Evolutionary conservation across 2,113 vertebrate genomes (phyloP), one percentile per base, ranked within the genome.

Genomic region (Pseudolaguvia tuberculata): DNA sequence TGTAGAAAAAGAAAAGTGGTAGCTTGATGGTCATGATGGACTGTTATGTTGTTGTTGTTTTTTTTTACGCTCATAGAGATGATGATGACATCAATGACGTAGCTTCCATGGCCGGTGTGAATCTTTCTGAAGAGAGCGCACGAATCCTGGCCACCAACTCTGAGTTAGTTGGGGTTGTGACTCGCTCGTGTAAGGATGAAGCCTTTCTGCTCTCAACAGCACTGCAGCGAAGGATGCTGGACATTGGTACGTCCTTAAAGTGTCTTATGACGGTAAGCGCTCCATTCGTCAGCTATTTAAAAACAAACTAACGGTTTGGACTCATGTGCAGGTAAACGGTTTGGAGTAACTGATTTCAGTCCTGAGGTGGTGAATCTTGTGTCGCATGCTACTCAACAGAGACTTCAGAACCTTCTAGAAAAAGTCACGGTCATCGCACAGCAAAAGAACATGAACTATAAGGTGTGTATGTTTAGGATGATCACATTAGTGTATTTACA

Each of bases 81-180:
- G 96, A 99, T 0, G 97, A 99, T 8, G 96, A 99, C 88, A 96
- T 99, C 82, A 98, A 98, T 1, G 97, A 99, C 1, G 97, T 99
- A 71, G 95, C 96, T 0, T 98, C 96, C 2, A 98, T 98, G 97
- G 96, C 97, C 0, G 97, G 97, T 56, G 97, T 98, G 23, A 98
- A 97, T 87, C 85, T 99, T 7, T 95, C 94, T 0, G 97, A 99
- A 85, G 97, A 99, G 85, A 99, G 93, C 1, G 96, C 94, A 3
- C 92, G 95, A 18, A 99, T 98, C 88, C 82, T 99, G 76, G 96
- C 96, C 73, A 98, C 95, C 47, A 97, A 95, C 86, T 99, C 96
- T 0, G 93, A 94, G 58, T 73, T 97, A 9, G 95, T 98, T 75
- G 97, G 97, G 70, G 92, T 92, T 0, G 90, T 99, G 84, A 99